phyloP scores from a whole-genome alignment of 2,888 invertebrate genomes.

The Eubasilissa splendida region DNA sequence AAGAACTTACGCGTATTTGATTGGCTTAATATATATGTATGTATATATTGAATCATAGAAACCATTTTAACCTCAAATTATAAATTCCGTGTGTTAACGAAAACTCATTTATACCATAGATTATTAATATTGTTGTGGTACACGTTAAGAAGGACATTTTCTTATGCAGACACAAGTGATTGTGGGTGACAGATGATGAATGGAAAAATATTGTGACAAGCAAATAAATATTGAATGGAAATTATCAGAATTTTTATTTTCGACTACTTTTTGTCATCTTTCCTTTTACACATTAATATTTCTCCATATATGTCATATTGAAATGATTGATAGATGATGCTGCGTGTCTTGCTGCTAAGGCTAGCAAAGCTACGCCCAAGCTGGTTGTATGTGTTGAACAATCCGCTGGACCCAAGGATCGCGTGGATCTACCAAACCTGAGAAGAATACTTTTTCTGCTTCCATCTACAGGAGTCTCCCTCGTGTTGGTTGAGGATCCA shows the following conservation, averaged over 20 bases:
- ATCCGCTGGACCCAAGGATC: constrained; percentile 63
- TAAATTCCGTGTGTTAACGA: constrained; percentile 25
- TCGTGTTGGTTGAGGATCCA: too few relatives aligned
- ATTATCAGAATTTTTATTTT: constrained; percentile 1
- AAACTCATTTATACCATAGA: constrained; percentile 40
- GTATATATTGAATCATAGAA: constrained; percentile 22
- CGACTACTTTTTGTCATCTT: too few relatives aligned
- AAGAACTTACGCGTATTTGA: neutral
- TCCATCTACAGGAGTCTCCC: too few relatives aligned
- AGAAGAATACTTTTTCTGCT: neutral
- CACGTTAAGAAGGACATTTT: constrained; percentile 12
- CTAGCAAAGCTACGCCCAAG: constrained; percentile 62
- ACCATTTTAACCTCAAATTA: constrained; percentile 31
- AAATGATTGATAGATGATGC: neutral
- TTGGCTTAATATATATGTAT: neutral
- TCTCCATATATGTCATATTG: too few relatives aligned
- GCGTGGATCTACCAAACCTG: constrained; percentile 66
- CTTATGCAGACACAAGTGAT: constrained; percentile 6
- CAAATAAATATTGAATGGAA: constrained; percentile 36
- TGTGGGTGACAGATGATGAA: constrained; percentile 10
- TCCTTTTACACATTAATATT: too few relatives aligned
- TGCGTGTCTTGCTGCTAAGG: constrained; percentile 58
- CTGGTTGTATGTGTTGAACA: constrained; percentile 63
- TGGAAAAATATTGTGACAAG: constrained; percentile 26
- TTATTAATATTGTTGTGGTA: constrained; percentile 29